phyloP scores from a whole-genome alignment of 2,797 vertebrate species.

The Dallia pectoralis region DNA sequence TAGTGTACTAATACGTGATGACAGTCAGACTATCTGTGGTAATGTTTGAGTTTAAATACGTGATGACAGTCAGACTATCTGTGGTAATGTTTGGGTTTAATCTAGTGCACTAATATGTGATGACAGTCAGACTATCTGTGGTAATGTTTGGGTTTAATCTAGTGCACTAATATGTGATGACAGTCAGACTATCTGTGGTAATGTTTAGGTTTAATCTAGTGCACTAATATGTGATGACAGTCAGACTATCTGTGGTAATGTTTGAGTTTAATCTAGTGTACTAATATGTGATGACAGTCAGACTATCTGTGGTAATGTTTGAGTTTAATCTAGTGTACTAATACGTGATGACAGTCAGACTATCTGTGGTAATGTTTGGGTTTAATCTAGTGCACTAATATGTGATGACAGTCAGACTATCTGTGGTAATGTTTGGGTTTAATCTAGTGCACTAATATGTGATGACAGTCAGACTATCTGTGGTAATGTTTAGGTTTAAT shows the following conservation, averaged over 20 bases:
- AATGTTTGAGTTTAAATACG: too few relatives aligned
- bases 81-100: conserved; percentile 40
- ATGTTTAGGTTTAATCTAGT: conserved; percentile 44
- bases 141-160: too few relatives aligned
- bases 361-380: conserved; percentile 44
- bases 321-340: conserved; percentile 36
- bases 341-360: conserved; percentile 2
- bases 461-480: too few relatives aligned
- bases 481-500: too few relatives aligned
- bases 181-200: too few relatives aligned
- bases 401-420: not conserved
- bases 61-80: too few relatives aligned
- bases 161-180: too few relatives aligned
- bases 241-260: conserved; percentile 34
- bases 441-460: too few relatives aligned
- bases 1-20: too few relatives aligned
- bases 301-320: conserved; percentile 43
- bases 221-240: conserved; percentile 29
- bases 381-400: conserved; percentile 37
- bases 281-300: conserved; percentile 14
- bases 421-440: conserved; percentile 46
- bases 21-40: too few relatives aligned
- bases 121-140: too few relatives aligned
- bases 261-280: conserved; percentile 40
- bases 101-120: too few relatives aligned